These are phyloP conservation scores for Tinea trinotella DNA, from an alignment of 2,888 invertebrate species.

Conservation along the genomic window DNA sequence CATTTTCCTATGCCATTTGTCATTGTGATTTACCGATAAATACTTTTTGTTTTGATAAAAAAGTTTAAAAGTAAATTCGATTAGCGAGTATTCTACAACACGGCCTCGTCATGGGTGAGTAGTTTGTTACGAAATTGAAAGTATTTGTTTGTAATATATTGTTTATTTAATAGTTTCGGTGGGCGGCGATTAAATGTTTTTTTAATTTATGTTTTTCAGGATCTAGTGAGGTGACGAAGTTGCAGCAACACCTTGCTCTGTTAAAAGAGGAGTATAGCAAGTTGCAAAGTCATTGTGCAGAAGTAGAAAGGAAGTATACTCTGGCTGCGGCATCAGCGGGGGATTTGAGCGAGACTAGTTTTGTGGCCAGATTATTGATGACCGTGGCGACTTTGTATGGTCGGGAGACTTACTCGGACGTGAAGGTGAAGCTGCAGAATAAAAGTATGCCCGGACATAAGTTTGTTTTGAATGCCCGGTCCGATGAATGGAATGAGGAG, in stretches of 20 bases:
- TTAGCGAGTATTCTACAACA: constrained; percentile 27
- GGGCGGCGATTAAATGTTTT: no score
- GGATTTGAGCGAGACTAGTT: constrained; percentile 80
- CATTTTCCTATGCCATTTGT: no score
- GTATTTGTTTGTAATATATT: constrained; percentile 26
- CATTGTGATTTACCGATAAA: constrained; percentile 36
- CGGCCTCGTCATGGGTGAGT: constrained; percentile 58
- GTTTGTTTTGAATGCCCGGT: constrained; percentile 90
- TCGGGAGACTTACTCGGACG: constrained; percentile 86
- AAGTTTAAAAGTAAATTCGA: constrained; percentile 31
- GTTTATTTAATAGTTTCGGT: constrained; percentile 35
- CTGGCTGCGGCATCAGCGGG: constrained; percentile 79
- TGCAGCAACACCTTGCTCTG: constrained; percentile 88
- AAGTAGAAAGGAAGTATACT: constrained; percentile 88
- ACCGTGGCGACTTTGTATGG: constrained; percentile 88
- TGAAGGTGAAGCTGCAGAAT: constrained; percentile 81
- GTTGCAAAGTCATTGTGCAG: constrained; percentile 84
- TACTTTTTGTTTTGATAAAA: constrained; percentile 32
- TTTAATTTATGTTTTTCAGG: constrained; percentile 54
- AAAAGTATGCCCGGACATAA: constrained; percentile 87
- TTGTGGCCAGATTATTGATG: constrained; percentile 86
- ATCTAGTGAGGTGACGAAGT: constrained; percentile 75
- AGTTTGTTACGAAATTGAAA: constrained; percentile 29
- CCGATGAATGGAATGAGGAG: constrained; percentile 87
- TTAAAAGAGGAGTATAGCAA: constrained; percentile 93